Base-by-base conservation (phyloP, 2,797 vertebrate species). In the Myripristis jacobus region DNA sequence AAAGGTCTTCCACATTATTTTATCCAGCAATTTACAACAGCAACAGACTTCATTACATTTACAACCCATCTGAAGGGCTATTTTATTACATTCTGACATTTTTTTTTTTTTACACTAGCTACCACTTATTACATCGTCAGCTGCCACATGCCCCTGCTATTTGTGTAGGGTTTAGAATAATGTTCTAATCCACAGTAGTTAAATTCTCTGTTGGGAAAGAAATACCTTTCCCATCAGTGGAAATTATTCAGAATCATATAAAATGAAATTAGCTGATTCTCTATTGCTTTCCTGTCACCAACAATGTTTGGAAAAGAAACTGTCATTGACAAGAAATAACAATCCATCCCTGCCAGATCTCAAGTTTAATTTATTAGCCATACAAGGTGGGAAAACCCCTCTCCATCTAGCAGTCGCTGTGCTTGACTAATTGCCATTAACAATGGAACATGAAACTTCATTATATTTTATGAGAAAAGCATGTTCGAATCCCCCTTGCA, bases 401-500 rank as follows among this genome's bases (percentile, higher is more conserved):
- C 56, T 1, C 2, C 11, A 7, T 27, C 21, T 62, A 3, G 1
- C 36, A 54, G 65, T 1, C 47, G 19, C 5, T 46, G 11, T 3
- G 47, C 3, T 0, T 9, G 50, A 55, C 48, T 54, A 12, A 0
- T 13, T 21, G 6, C 27, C 6, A 11, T 54, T 25, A 24, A 27
- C 13, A 57, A 46, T 15, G 13, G 19, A 74, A 83, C 48, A 29
- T 43, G 63, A 77, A 74, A 74, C 66, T 0, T 0, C 15, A 3
- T 3, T 9, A 12, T 15, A 16, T n/a, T 62, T 25, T 1, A 34
- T n/a, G 18, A 61, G 46, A 31, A 44, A 62, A 36, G 22, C 1
- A 0, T 16, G 15, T 46, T 63, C 15, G 52, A 68, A 51, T 27
- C 68, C 57, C 48, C 64, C 34, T 27, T 18, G 0, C 46, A 47